These are phyloP conservation scores for Drosophila atripex DNA, from an alignment of 2,888 invertebrate genomes.

Conservation along the genomic window DNA sequence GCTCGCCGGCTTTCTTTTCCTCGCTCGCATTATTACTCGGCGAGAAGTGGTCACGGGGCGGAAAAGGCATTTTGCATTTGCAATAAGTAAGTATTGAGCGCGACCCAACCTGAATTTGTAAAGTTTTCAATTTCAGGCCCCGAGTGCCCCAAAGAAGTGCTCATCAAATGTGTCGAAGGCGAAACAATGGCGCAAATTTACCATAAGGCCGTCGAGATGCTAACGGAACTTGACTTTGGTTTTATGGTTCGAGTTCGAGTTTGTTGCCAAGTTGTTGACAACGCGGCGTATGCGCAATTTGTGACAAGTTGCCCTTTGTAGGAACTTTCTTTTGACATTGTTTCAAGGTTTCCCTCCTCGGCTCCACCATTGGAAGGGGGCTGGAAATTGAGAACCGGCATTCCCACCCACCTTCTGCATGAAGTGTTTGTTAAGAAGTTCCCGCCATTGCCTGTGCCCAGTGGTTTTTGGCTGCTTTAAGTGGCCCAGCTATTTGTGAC, in stretches of 20 bases:
- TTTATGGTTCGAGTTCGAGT: constrained; percentile 40
- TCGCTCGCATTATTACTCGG: neutral
- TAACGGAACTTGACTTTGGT: constrained; percentile 39
- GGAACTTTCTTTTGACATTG: constrained; percentile 48
- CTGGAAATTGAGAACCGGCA: constrained; percentile 19
- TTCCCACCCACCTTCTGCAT: constrained; percentile 35
- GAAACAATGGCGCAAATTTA: constrained; percentile 48
- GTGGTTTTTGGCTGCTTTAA: constrained; percentile 33
- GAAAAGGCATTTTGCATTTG: constrained; percentile 26
- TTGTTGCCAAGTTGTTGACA: constrained; percentile 27
- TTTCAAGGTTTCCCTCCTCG: constrained; percentile 30
- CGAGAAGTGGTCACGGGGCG: neutral
- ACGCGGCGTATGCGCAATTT: constrained; percentile 51
- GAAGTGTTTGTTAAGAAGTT: constrained; percentile 42
- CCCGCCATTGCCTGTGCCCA: neutral
- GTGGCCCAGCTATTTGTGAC: constrained; percentile 30
- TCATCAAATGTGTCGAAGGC: constrained; percentile 48
- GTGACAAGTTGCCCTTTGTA: constrained; percentile 50
- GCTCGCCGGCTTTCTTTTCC: constrained; percentile 4
- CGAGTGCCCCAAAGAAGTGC: constrained; percentile 17
- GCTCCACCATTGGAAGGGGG: neutral
- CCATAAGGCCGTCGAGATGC: constrained; percentile 8
- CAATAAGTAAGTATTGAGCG: constrained; percentile 45
- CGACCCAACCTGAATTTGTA: constrained; percentile 43
- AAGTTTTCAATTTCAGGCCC: constrained; percentile 44